Base-by-base conservation (phyloP, 2,888 invertebrate genomes). In the Polyploca ridens region DNA sequence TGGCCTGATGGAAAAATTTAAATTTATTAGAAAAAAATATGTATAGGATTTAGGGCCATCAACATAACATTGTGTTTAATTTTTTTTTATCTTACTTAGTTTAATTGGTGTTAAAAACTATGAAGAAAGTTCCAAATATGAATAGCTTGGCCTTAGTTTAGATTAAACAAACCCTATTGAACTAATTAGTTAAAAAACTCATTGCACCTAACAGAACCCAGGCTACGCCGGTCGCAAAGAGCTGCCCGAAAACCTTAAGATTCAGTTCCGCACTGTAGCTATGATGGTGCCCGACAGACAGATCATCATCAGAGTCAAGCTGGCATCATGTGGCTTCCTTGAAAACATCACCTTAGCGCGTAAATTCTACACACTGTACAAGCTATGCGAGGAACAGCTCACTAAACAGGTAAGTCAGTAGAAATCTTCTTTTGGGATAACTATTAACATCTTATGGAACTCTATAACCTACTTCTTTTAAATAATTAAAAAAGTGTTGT, bases 201-300 rank as follows among this genome's bases (percentile, higher is more conserved):
- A 35, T 6, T 35, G 35, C 4, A 41, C 5, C 13, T 49, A 58
- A 11, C 84, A 99, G 99, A 99, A 99, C 94, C 99, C 99, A 16
- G 99, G 99, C 0, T 99, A 99, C 85, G 99, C 99, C 38, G 99
- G 99, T 0, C 96, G 99, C 65, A 99, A 99, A 82, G 99, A 99
- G 86, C 89, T 99, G 62, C 99, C 99, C 0, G 99, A 99, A 92
- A 99, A 99, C 91, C 94, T 99, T 74, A 99, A 99, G 94, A 98
- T 99, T 78, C 99, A 99, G 90, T 99, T 99, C 90, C 96, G 99
- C 64, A 99, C 99, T 0, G 99, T 99, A 0, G 98, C 99, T 58
- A 99, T 99, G 99, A 99, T 99, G 99, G 99, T 99, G 16, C 99
- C 99, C 0, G 99, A 99, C 88, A 94, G 99, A 67, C 99, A 99